Evolutionary conservation across 23 tunicate species (phyloP).

Genomic region (Botrylloides violaceus): DNA sequence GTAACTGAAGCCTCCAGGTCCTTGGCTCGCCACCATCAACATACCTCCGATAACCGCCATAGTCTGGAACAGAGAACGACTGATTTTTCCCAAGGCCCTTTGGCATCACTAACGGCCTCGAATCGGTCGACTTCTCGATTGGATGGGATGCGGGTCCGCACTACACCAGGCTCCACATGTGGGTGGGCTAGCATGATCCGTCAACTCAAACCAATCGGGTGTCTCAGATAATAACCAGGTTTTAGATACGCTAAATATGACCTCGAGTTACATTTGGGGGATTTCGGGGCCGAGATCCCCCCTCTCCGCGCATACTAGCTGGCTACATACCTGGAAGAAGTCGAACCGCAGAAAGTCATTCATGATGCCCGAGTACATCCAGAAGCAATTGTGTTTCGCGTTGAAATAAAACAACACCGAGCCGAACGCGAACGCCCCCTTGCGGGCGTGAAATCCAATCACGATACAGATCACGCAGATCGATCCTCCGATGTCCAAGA

Average conservation of each 20-base stretch:
- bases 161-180: too few species aligned
- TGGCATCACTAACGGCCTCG: too few species aligned
- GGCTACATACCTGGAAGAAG: conserved; percentile 37
- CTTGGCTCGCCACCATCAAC: conserved; percentile 62
- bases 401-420: conserved; percentile 4
- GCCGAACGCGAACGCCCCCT: conserved; percentile 10
- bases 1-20: conserved; percentile 82
- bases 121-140: too few species aligned
- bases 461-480: conserved; percentile 18
- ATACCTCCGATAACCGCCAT: conserved; percentile 87
- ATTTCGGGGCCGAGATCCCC: too few species aligned
- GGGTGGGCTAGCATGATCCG: too few species aligned
- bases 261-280: too few species aligned
- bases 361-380: conserved; percentile 16
- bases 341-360: conserved; percentile 20
- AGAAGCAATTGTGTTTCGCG: conserved; percentile 11
- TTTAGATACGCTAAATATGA: too few species aligned
- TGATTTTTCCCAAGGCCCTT: too few species aligned
- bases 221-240: too few species aligned
- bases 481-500: conserved; percentile 23
- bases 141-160: too few species aligned
- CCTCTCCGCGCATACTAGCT: too few species aligned
- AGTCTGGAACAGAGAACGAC: conserved; percentile 67
- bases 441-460: conserved; percentile 26
- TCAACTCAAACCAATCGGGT: too few species aligned